Base-by-base conservation (phyloP, 2,888 invertebrate genomes). In the Thyatira batis region DNA sequence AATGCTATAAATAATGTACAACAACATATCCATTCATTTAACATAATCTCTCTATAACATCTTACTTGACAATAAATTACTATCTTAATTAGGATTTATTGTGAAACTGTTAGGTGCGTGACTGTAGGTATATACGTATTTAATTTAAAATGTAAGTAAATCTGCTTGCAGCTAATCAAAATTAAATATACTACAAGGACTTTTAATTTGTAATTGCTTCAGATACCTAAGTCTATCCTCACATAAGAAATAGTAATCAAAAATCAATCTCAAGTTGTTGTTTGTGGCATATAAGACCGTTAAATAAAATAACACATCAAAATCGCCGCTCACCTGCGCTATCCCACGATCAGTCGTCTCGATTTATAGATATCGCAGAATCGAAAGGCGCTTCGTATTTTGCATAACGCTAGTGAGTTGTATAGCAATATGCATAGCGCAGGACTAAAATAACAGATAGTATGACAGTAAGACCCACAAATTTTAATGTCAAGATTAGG, bases 321-420 rank as follows among this genome's bases (percentile, higher is more conserved):
- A 84, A 77, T 80, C 71, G 69, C 85, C 87, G 82, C 82, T 88
- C 89, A 85, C 87, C 82, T 79, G 82, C 75, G 77, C 79, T 84
- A 85, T 90, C 89, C 83, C 88, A 89, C 90, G 89, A 89, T 85
- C 80, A 78, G 76, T 84, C 81, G 77, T 82, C 80, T 85, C 82
- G 78, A 85, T 85, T 84, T 86, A 87, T 87, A 86, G 84, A 87
- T 87, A 87, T 88, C 84, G 77, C 73, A 80, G 78, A 87, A 87
- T 84, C 80, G 89, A 90, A 88, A 88, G 88, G 88, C 80, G 82
- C 84, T 82, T 85, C 80, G 87, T 82, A 85, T 82, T 91, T 89
- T 89, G 88, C 89, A 90, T 89, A 89, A 86, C 82, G 82, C 71
- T 85, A 82, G 79, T 87, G 84, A 80, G 76, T 82, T 84, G 78